These are phyloP conservation scores for Formica aserva DNA, from an alignment of 2,888 invertebrate species.

Conservation along the genomic window DNA sequence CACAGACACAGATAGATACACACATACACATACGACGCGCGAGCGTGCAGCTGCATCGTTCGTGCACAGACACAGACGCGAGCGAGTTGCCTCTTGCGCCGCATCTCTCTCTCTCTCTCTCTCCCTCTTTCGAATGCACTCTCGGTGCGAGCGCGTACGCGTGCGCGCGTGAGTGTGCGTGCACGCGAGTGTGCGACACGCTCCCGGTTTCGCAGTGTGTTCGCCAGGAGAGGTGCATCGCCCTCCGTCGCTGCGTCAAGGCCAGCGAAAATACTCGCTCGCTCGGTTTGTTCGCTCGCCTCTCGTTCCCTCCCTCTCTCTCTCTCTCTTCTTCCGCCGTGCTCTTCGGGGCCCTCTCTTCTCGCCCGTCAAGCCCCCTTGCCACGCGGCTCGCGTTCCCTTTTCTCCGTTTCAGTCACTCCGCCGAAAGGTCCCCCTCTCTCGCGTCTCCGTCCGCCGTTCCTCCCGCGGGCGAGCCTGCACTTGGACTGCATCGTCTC, in stretches of 20 bases:
- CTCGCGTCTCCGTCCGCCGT: conserved; percentile 38
- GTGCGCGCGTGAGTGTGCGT: conserved; percentile 8
- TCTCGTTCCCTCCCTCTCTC: conserved; percentile 42
- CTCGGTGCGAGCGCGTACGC: conserved; percentile 18
- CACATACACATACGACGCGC: not conserved
- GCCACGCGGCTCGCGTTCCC: conserved; percentile 48
- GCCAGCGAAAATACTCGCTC: conserved; percentile 85
- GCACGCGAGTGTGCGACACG: conserved; percentile 74
- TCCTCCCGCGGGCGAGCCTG: conserved; percentile 45
- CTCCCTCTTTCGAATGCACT: conserved; percentile 33
- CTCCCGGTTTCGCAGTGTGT: conserved; percentile 83
- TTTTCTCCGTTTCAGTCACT: conserved; percentile 54
- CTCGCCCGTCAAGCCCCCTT: conserved; percentile 52
- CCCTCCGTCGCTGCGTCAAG: conserved; percentile 86
- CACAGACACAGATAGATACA: conserved; percentile 39
- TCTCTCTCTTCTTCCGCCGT: conserved; percentile 23
- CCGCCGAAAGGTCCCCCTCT: conserved; percentile 58
- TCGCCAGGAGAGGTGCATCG: conserved; percentile 85
- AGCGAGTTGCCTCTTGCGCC: not conserved
- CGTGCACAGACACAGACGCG: conserved; percentile 1
- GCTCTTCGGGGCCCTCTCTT: conserved; percentile 50
- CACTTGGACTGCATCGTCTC: conserved; percentile 48
- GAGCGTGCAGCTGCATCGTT: conserved; percentile 42
- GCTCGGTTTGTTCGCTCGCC: conserved; percentile 74
- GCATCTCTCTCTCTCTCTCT: conserved; percentile 12